A percentile compares a stretch with the other conserved stretches of the same genome.
These are phyloP conservation scores for Mimumesa dahlbomi DNA, from an alignment of 2,888 invertebrate genomes.

Conservation along the genomic window DNA sequence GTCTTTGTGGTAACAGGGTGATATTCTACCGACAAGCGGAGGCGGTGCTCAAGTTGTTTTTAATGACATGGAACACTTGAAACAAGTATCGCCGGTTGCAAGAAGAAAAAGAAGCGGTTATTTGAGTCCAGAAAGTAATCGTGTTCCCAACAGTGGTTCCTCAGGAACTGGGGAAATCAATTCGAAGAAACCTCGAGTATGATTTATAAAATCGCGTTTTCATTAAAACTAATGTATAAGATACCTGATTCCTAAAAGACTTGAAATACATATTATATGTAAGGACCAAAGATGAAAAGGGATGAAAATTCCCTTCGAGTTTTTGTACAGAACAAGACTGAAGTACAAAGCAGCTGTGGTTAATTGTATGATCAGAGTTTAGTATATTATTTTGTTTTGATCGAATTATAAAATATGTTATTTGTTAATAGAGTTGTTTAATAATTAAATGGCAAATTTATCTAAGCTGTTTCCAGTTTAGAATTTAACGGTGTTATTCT, in stretches of 20 bases:
- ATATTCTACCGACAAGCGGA: conserved; percentile 94
- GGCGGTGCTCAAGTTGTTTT: conserved; percentile 98
- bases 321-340: conserved; percentile 19
- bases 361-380: conserved; percentile 9
- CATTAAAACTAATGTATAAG: too few species aligned
- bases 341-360: conserved; percentile 42
- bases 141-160: background rate
- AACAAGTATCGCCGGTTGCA: conserved; percentile 87
- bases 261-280: conserved; percentile 21
- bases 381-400: conserved; percentile 25
- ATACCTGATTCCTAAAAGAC: background rate
- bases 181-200: conserved; percentile 63
- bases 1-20: conserved; percentile 84
- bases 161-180: conserved; percentile 43
- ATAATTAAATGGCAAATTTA: conserved; percentile 1
- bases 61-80: conserved; percentile 94
- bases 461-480: conserved; percentile 21
- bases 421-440: conserved; percentile 27
- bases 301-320: conserved; percentile 11
- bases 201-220: background rate
- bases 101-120: conserved; percentile 64
- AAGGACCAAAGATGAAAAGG: conserved; percentile 34
- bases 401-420: conserved; percentile 22
- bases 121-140: conserved; percentile 34
- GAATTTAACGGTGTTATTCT: conserved; percentile 12